Conservation (phyloP, 2,888 invertebrate species). For the Mallateleia sp. region DNA sequence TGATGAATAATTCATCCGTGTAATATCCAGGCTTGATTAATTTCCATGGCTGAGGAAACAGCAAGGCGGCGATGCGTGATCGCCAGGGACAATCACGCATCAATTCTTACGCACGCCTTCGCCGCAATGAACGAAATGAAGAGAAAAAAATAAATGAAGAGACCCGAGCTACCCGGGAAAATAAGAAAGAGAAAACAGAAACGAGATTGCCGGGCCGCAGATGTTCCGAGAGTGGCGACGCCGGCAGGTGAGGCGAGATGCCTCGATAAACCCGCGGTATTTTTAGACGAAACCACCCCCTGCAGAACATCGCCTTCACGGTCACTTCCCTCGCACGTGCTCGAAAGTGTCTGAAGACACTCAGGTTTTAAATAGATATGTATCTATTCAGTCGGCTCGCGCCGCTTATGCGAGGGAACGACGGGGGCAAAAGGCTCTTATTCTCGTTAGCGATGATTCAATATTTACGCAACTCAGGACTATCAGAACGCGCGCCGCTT, state of each 20-base stretch:
- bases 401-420: slow-evolving; percentile 29
- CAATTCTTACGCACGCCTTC: slow-evolving; percentile 68
- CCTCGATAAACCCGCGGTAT: slow-evolving; percentile 87
- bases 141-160: slow-evolving; percentile 15
- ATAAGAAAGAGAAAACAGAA: slow-evolving; percentile 39
- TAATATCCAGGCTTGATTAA: slow-evolving; percentile 87
- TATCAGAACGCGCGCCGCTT: slow-evolving; percentile 68
- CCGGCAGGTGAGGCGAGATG: slow-evolving; percentile 88
- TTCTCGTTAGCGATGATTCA: slow-evolving; percentile 76
- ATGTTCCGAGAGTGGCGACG: slow-evolving; percentile 76
- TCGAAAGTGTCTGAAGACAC: slow-evolving; percentile 73
- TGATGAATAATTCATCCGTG: slow-evolving; percentile 74
- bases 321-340: slow-evolving; percentile 67
- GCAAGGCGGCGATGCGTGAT: slow-evolving; percentile 86
- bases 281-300: slow-evolving; percentile 83
- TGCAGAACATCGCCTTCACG: slow-evolving; percentile 75
- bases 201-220: slow-evolving; percentile 82
- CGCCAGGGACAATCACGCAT: slow-evolving; percentile 83
- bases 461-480: slow-evolving; percentile 77
- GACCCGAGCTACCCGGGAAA: slow-evolving; percentile 4
- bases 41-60: slow-evolving; percentile 88
- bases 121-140: slow-evolving; percentile 26
- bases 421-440: slow-evolving; percentile 38
- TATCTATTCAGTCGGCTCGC: slow-evolving; percentile 73
- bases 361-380: slow-evolving; percentile 75